Base-by-base conservation (phyloP, 2,797 vertebrate species). In the Hafferia zeledoni region DNA sequence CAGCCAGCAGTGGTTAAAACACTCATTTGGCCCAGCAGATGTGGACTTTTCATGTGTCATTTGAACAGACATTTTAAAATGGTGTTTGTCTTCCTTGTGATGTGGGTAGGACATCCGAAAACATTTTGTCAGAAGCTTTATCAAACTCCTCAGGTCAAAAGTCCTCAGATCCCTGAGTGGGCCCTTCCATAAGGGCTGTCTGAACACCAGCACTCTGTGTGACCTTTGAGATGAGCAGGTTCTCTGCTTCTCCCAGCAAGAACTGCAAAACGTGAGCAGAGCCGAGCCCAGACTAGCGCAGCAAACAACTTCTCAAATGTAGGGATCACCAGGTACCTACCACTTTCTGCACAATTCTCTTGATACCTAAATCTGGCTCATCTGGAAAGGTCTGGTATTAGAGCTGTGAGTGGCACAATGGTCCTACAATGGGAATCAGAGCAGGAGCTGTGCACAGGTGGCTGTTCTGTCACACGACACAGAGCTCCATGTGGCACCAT, bases 231-330 rank as follows among this genome's bases (percentile, higher is more conserved):
- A 79, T 0, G 9, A 35, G 33, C 30, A 65, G 63, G 46, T 44
- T 75, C 52, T 65, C 68, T 55, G 49, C 50, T 84, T 43, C 15
- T 33, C 11, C 37, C 2, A 1, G 44, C 46, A 43, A 49, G 10
- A 6, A 24, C 37, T n/a, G 20, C 35, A 61, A 49, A 68, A 60
- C 2, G 5, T 3, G 31, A 76, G 61, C 49, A 69, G 11, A 41
- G 35, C n/a, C 2, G 0, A 63, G 35, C n/a, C 0, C 0, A 70
- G 18, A 55, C 13, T 4, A 14, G 37, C 1, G 1, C 37, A 50
- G 30, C 46, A 78, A 44, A 7, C 30, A 79, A 17, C 19, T 67
- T 64, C 49, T 53, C 46, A 57, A 43, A 23, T 44, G 31, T 9
- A 12, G 11, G 50, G 8, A 75, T 30, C 39, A 65, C 27, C 37